Percentiles rank a stretch among this genome's conserved stretches.
These are phyloP conservation scores for Scaptomyza polygonia DNA, from an alignment of 2,888 invertebrate genomes.

Conservation along the genomic window DNA sequence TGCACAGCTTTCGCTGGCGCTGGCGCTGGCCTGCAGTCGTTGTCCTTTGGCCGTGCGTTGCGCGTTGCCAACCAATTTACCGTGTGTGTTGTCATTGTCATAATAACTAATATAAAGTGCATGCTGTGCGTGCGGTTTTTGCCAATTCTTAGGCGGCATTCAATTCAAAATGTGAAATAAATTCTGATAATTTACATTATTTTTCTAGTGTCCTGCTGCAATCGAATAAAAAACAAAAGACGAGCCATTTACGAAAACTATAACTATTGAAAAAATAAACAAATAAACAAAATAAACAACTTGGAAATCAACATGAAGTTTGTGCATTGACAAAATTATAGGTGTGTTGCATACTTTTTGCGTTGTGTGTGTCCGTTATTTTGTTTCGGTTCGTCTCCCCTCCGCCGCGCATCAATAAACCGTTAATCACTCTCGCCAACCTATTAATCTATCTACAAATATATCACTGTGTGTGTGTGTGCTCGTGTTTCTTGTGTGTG, in stretches of 20 bases:
- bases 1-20: conserved; percentile 47
- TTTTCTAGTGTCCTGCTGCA: conserved; percentile 31
- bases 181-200: conserved; percentile 7
- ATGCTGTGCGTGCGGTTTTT: conserved; percentile 36
- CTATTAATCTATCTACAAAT: conserved; percentile 3
- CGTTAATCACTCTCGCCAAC: conserved; percentile 13
- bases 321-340: conserved; percentile 39
- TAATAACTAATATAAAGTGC: conserved; percentile 48
- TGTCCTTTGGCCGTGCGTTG: conserved; percentile 71
- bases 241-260: conserved; percentile 22
- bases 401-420: conserved; percentile 2
- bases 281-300: conserved; percentile 7
- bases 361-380: conserved; percentile 37
- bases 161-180: conserved; percentile 10
- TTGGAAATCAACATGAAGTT: conserved; percentile 24
- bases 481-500: too few relatives aligned
- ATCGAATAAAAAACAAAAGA: conserved; percentile 1
- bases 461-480: conserved; percentile 29
- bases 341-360: conserved; percentile 55
- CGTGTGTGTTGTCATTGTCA: conserved; percentile 68
- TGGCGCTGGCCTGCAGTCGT: conserved; percentile 62
- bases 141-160: conserved; percentile 22
- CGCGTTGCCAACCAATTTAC: conserved; percentile 68
- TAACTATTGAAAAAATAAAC: conserved; percentile 3
- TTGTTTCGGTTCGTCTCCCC: conserved; percentile 36